phyloP scores from a whole-genome alignment of 2,113 vertebrate genomes.

The Sciurus niger region DNA sequence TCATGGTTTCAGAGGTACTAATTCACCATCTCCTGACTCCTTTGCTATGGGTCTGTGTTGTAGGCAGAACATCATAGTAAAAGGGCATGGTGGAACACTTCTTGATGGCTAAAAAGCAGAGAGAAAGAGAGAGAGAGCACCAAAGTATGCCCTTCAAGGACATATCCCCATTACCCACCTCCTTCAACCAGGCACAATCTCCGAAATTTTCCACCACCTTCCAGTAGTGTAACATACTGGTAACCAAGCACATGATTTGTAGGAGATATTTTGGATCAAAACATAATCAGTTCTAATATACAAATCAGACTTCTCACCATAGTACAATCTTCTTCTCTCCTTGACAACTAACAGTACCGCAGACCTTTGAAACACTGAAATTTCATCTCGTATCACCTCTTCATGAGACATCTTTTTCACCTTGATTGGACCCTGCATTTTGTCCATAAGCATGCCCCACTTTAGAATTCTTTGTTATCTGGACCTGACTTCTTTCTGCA shows the following conservation, averaged over 20 bases:
- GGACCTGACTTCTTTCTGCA: neutral
- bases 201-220: too few relatives aligned
- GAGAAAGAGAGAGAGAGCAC: too few relatives aligned
- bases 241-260: neutral
- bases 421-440: neutral
- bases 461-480: neutral
- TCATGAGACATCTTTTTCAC: neutral
- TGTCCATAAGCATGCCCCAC: rapidly evolving
- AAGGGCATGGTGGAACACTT: too few relatives aligned
- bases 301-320: neutral
- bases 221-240: too few relatives aligned
- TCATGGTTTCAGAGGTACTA: neutral
- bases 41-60: neutral
- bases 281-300: neutral
- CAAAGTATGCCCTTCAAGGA: too few relatives aligned
- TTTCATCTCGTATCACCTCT: neutral
- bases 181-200: too few relatives aligned
- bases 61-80: neutral
- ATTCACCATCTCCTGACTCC: neutral
- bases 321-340: neutral
- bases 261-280: neutral
- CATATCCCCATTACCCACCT: too few relatives aligned
- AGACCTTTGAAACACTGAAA: neutral
- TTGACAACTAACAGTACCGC: neutral
- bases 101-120: too few relatives aligned